Percentiles rank a stretch among this genome's conserved stretches.
Conservation (phyloP, 2,113 vertebrate genomes). For the Pristiophorus japonicus region DNA sequence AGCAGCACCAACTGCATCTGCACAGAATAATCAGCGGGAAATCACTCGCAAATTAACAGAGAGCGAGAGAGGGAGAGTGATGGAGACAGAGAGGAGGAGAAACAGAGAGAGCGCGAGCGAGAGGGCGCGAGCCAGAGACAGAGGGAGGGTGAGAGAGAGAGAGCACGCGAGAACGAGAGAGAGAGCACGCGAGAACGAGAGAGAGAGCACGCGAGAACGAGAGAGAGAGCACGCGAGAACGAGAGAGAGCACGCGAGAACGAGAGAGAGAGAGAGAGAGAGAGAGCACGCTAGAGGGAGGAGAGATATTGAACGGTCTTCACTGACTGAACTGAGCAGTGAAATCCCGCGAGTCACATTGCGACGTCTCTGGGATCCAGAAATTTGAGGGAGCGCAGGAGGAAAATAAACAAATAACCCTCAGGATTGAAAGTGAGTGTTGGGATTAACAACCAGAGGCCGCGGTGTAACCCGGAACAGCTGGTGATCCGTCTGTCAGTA, state of each 20-base stretch:
- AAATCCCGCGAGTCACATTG: not conserved
- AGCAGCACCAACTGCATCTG: not conserved
- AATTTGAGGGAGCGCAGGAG: no score
- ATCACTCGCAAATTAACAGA: not conserved
- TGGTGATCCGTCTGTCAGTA: not conserved
- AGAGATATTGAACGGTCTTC: not conserved
- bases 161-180: not conserved
- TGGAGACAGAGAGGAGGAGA: not conserved
- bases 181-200: no score
- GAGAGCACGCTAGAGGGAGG: no score
- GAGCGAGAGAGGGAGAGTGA: no score
- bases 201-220: no score
- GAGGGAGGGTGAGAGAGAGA: not conserved
- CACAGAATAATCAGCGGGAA: not conserved
- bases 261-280: no score
- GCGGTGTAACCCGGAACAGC: not conserved
- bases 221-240: not conserved
- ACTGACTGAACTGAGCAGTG: not conserved
- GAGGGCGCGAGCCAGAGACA: not conserved
- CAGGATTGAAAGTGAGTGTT: not conserved
- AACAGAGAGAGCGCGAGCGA: not conserved
- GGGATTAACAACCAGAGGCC: not conserved
- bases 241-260: fast-evolving
- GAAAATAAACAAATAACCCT: not conserved
- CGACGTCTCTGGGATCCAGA: not conserved